Evolutionary conservation across 2,888 invertebrate species (phyloP).

Genomic region (Osmoderma eremita): DNA sequence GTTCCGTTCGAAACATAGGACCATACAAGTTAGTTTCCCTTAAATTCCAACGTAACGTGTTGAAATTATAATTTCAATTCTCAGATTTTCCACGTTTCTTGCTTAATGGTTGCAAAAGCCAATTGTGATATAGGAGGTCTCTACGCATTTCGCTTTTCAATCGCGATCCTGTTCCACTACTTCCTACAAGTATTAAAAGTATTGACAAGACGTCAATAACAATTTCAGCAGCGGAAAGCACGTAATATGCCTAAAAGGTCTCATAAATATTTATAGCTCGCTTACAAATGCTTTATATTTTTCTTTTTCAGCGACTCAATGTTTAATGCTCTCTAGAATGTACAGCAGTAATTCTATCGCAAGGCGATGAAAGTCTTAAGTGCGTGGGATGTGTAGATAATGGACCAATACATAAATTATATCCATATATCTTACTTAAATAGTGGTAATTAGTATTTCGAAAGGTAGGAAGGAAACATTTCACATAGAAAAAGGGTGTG

Average conservation of each 20-base stretch:
- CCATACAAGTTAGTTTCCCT: too few relatives aligned
- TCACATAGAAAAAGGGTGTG: too few relatives aligned
- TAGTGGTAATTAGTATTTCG: too few relatives aligned
- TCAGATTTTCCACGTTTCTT: slow-evolving; percentile 2
- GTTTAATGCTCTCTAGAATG: slow-evolving; percentile 3
- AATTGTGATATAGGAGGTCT: neutral
- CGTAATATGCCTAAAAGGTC: slow-evolving; percentile 7
- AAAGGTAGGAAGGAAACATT: too few relatives aligned
- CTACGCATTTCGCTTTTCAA: slow-evolving; percentile 1
- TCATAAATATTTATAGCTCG: slow-evolving; percentile 16
- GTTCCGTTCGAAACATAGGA: neutral
- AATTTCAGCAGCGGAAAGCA: slow-evolving; percentile 15
- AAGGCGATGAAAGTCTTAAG: too few relatives aligned
- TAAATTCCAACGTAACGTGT: too few relatives aligned
- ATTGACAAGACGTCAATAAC: slow-evolving; percentile 28
- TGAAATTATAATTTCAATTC: slow-evolving; percentile 5
- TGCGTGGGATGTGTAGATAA: too few relatives aligned
- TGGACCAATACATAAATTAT: too few relatives aligned
- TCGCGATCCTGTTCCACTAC: slow-evolving; percentile 4
- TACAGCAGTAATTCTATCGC: neutral
- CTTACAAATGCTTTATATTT: neutral
- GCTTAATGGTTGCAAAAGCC: slow-evolving; percentile 1
- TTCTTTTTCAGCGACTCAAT: neutral
- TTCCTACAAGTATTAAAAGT: slow-evolving; percentile 23
- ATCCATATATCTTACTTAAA: too few relatives aligned